Evolutionary conservation across 2,797 vertebrate species (phyloP).

Genomic region (Sphenodon punctatus): DNA sequence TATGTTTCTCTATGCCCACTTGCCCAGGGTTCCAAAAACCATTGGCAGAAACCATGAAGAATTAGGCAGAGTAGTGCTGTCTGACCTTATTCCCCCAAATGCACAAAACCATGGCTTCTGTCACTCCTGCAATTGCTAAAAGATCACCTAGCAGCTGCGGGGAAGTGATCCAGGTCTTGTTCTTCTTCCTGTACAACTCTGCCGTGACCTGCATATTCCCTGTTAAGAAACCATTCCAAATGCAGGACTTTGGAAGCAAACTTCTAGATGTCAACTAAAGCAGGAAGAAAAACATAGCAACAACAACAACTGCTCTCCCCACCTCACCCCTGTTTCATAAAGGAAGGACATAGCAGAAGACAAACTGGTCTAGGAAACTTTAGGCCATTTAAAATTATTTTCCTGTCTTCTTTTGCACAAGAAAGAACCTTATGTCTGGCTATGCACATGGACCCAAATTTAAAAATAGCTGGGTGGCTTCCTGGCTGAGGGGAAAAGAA

Average conservation of each 20-base stretch:
- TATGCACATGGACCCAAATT: not conserved
- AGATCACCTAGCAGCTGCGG: constrained; percentile 10
- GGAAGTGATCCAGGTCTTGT: not conserved
- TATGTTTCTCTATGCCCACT: not conserved
- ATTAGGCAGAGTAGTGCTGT: constrained; percentile 21
- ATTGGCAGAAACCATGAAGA: constrained; percentile 15
- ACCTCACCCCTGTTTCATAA: not conserved
- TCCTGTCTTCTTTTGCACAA: constrained; percentile 2
- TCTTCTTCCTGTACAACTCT: too few relatives aligned
- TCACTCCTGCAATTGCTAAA: constrained; percentile 40
- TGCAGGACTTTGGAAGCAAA: not conserved
- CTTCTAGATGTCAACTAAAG: not conserved
- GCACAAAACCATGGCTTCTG: too few relatives aligned
- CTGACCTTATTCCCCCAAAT: not conserved
- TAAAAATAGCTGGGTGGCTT: constrained; percentile 44
- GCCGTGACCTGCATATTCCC: not conserved
- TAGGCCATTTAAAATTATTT: constrained; percentile 33
- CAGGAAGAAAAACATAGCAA: constrained; percentile 2
- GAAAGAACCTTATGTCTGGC: constrained; percentile 17
- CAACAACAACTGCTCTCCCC: too few relatives aligned
- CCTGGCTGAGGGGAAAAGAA: constrained; percentile 36
- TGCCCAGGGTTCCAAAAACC: not conserved
- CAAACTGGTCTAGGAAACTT: constrained; percentile 18
- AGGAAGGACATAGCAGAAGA: constrained; percentile 12
- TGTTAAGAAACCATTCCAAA: not conserved